Evolutionary conservation across 1,140 invertebrate species (phyloP).

Genomic region (Pseudomyrmex concolor): DNA sequence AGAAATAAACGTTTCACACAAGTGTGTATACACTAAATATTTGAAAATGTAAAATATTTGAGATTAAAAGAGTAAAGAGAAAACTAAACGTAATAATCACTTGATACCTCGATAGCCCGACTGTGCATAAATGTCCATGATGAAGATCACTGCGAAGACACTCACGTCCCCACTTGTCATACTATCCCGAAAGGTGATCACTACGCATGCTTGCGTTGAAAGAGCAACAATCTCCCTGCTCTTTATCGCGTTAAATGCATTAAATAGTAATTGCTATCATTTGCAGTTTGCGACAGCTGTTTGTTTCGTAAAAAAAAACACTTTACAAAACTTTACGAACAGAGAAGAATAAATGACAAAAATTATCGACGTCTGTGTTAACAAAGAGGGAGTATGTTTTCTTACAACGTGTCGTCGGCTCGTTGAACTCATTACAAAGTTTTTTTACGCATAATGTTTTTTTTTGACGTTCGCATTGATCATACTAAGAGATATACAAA

Average conservation of each 20-base stretch:
- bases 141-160: neutral
- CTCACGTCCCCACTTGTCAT: neutral
- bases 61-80: neutral
- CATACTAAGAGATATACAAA: no score
- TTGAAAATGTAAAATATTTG: neutral
- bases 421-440: no score
- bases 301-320: neutral
- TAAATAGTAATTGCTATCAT: constrained; percentile 35
- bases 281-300: neutral
- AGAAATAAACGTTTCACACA: neutral
- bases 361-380: neutral
- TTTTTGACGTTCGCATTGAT: no score
- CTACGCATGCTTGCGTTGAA: constrained; percentile 7
- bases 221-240: neutral
- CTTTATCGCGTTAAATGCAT: constrained; percentile 4
- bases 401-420: no score
- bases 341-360: neutral
- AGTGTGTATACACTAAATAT: neutral
- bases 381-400: no score
- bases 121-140: no score
- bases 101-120: no score
- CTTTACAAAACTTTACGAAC: neutral
- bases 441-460: no score
- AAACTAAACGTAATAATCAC: no score
- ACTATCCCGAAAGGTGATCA: neutral